phyloP scores from a whole-genome alignment of 2,888 invertebrate genomes.

The Polia nebulosa region DNA sequence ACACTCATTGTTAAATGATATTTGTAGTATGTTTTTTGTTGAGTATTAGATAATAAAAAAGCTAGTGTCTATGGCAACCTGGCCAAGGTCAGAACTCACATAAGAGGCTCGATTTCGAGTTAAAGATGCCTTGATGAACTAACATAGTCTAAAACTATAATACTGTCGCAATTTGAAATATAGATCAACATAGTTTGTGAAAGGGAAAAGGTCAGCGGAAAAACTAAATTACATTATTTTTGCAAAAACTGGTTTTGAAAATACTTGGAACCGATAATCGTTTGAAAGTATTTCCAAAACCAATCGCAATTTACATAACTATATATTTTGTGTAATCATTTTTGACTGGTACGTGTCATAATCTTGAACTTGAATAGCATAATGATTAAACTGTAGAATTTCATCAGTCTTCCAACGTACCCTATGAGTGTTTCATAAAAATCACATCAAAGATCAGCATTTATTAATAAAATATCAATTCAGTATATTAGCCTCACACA shows the following conservation, averaged over 20 bases:
- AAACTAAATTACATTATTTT: constrained; percentile 9
- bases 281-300: no score
- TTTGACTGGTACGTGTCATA: background rate
- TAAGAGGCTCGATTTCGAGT: background rate
- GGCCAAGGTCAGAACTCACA: background rate
- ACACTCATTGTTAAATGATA: background rate
- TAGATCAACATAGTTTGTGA: background rate
- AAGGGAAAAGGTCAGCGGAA: background rate
- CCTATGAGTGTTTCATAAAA: background rate
- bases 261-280: background rate
- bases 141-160: background rate
- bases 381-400: background rate
- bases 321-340: background rate
- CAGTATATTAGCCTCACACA: background rate
- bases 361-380: background rate
- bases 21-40: background rate
- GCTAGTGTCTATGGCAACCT: background rate
- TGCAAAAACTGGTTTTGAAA: background rate
- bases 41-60: no score
- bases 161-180: background rate
- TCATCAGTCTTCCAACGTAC: background rate
- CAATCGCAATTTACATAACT: background rate
- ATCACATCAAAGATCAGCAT: background rate
- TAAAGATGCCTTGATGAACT: background rate
- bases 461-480: background rate